Conservation (phyloP, 1,140 invertebrate genomes). For the Drosophila kanapiae region DNA sequence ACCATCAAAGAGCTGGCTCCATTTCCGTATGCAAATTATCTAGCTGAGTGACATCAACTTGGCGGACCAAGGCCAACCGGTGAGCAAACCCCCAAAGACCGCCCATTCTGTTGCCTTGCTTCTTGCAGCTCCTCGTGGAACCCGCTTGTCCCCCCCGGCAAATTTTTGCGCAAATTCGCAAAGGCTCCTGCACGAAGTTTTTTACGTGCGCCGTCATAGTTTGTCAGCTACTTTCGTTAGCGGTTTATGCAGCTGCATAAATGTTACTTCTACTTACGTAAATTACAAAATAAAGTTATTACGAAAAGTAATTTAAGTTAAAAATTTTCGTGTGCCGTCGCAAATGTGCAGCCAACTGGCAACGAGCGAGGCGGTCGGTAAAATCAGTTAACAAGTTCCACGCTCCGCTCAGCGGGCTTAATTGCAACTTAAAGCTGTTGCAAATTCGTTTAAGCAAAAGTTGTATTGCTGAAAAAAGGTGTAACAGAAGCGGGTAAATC, state of each 20-base stretch:
- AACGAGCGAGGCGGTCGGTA: conserved; percentile 54
- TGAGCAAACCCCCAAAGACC: background rate
- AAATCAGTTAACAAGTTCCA: conserved; percentile 78
- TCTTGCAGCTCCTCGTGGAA: background rate
- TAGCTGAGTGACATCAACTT: conserved; percentile 40
- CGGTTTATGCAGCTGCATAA: conserved; percentile 80
- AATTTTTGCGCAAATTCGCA: conserved; percentile 70
- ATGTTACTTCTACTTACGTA: conserved; percentile 84
- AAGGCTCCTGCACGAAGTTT: conserved; percentile 72
- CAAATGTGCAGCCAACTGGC: conserved; percentile 78
- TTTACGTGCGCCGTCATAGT: conserved; percentile 81
- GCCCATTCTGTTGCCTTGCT: background rate
- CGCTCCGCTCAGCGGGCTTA: conserved; percentile 40
- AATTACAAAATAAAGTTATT: conserved; percentile 84
- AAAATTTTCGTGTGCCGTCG: conserved; percentile 77
- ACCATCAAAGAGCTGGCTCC: conserved; percentile 36
- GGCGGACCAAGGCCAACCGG: conserved; percentile 38
- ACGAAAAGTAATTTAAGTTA: conserved; percentile 84
- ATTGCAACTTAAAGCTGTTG: conserved; percentile 69
- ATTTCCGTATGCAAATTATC: conserved; percentile 53
- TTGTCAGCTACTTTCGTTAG: conserved; percentile 79
- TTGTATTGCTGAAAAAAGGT: conserved; percentile 20
- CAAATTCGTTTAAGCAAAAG: conserved; percentile 55
- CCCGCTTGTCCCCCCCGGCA: background rate
- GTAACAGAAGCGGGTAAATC: conserved; percentile 53